These are phyloP conservation scores for Cynoglossus semilaevis DNA, from an alignment of 2,113 vertebrate species.

Conservation along the genomic window DNA sequence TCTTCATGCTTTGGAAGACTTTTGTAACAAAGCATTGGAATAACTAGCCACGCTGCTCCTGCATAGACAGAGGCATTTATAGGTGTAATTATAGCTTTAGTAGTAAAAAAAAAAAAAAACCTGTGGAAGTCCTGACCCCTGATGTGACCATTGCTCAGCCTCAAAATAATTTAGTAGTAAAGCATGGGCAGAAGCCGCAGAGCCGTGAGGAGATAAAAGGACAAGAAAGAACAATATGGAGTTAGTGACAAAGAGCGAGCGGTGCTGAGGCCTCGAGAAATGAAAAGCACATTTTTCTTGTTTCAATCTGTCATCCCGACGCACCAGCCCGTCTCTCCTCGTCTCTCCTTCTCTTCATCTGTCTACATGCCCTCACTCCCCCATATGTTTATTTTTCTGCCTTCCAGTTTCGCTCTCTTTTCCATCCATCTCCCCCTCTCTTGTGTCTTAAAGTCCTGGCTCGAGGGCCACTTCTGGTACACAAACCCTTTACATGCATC, in stretches of 20 bases:
- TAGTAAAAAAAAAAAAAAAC: no score
- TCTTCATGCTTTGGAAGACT: no score
- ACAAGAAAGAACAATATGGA: conserved; percentile 9
- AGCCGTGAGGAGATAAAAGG: neutral
- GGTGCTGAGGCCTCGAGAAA: conserved; percentile 48
- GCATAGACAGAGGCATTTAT: no score
- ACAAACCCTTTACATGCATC: conserved; percentile 25
- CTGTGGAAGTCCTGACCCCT: no score
- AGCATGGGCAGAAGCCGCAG: neutral
- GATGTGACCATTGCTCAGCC: no score
- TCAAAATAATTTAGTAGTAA: no score
- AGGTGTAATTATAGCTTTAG: no score
- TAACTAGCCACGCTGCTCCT: no score
- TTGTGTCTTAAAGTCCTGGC: conserved; percentile 43
- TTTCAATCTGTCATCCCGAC: conserved; percentile 47
- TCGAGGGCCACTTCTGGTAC: no score
- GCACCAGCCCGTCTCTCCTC: conserved; percentile 14
- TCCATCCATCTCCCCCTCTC: conserved; percentile 53
- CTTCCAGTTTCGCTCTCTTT: conserved; percentile 52
- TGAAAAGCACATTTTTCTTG: conserved; percentile 66
- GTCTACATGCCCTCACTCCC: conserved; percentile 48
- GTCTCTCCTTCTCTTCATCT: conserved; percentile 32
- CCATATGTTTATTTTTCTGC: conserved; percentile 68
- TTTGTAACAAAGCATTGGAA: no score
- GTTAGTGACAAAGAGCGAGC: conserved; percentile 7